A percentile compares a stretch with the other conserved stretches of the same genome.
Conservation (phyloP, 2,797 vertebrate genomes). For the Macropus fuliginosus region DNA sequence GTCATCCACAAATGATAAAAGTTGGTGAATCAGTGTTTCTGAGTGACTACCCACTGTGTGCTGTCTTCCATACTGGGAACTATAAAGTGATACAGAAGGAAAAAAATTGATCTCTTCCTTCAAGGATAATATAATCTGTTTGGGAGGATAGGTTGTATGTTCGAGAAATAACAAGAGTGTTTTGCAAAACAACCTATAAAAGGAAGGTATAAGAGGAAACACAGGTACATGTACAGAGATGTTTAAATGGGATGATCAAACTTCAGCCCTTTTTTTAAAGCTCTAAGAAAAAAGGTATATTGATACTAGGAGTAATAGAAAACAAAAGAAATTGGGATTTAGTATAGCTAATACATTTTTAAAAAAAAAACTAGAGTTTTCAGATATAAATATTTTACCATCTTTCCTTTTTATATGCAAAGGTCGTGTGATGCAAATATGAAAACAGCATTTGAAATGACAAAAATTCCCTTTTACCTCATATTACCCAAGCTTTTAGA, state of each 20-base stretch:
- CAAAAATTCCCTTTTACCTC: constrained; percentile 14
- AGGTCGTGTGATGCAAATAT: constrained; percentile 44
- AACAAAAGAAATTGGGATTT: constrained; percentile 48
- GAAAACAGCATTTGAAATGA: constrained; percentile 38
- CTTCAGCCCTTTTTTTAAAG: constrained; percentile 49
- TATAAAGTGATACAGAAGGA: constrained; percentile 15
- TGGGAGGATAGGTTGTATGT: constrained; percentile 12
- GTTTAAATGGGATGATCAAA: constrained; percentile 17
- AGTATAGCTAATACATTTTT: constrained; percentile 29
- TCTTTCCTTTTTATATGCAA: constrained; percentile 23
- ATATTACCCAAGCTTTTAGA: constrained; percentile 27
- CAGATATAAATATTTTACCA: constrained; percentile 32
- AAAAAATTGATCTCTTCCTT: constrained; percentile 2
- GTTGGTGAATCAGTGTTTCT: constrained; percentile 30
- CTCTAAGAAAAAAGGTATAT: constrained; percentile 41
- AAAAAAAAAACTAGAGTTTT: constrained; percentile 30
- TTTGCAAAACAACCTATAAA: not conserved
- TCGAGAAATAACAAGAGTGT: constrained; percentile 28
- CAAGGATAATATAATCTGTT: not conserved
- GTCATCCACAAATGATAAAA: constrained; percentile 38
- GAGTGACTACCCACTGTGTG: constrained; percentile 10
- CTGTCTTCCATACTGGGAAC: constrained; percentile 5
- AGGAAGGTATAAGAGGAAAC: constrained; percentile 1
- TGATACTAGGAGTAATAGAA: constrained; percentile 45
- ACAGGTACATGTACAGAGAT: constrained; percentile 23